Base-by-base conservation (phyloP, 2,888 invertebrate genomes). In the Tuta absoluta region DNA sequence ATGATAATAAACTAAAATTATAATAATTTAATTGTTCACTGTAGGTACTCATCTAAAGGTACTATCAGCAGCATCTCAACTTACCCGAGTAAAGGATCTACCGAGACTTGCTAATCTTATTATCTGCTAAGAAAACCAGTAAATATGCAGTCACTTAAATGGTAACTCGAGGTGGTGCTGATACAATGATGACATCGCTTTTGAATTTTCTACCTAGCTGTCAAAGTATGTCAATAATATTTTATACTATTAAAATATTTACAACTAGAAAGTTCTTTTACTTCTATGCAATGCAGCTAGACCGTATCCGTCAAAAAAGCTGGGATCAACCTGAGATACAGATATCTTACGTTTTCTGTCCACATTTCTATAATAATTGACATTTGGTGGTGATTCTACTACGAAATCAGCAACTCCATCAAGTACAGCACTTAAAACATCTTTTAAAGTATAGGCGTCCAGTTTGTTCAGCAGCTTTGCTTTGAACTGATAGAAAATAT, bases 321-420 rank as follows among this genome's bases (percentile, higher is more conserved):
- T 56, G n/a, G 56, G 56, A 24, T 41, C 17, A 10, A 60, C n/a
- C n/a, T 45, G 45, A 21, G 56, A 56, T 1, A 56, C 14, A 10
- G 56, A 17, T 5, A 33, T 0, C 19, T 41, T 23, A 23, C 17
- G 41, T 10, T 41, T 37, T 38, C 17, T 8, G 11, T 60, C 14
- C 23, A 45, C 33, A 1, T n/a, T n/a, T 8, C 33, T 56, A 7
- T 68, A 67, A 8, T 65, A 69, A 56, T 63, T 65, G 7, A 65
- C 71, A 14, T 70, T 71, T 8, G 68, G 53, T 1, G 75, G 69
- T 11, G 72, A 61, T 14, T 74, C 73, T 19, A 69, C 63, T 0
- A 82, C 69, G n/a, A 84, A 74, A 51, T 79, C 78, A 23, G 72
- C 69, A 1, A 85, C 68, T 23, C 80, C 78, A 59, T 85, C 79